Conservation (phyloP, 2,888 invertebrate species). For the Punctoribates punctum region DNA sequence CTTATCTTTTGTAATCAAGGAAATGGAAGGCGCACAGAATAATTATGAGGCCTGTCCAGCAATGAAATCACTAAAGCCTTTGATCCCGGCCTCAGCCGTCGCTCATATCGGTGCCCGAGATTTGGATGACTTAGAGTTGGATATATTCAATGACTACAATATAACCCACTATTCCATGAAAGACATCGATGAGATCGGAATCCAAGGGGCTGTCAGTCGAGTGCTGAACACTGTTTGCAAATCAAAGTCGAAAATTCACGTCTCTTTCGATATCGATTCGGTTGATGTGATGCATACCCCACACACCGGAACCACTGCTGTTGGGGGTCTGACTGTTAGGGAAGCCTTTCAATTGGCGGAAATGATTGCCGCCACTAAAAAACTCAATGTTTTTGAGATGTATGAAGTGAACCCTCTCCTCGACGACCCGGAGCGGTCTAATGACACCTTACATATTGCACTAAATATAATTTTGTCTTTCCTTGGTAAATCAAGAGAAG, state of each 20-base stretch:
- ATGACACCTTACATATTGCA: constrained; percentile 70
- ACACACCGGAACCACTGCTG: constrained; percentile 74
- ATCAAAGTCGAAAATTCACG: constrained; percentile 62
- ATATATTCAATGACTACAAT: constrained; percentile 72
- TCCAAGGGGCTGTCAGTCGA: constrained; percentile 68
- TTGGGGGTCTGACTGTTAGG: constrained; percentile 75
- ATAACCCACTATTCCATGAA: constrained; percentile 79
- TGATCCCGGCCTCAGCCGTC: constrained; percentile 55
- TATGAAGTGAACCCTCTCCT: constrained; percentile 87
- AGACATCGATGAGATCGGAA: constrained; percentile 73
- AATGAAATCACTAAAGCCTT: constrained; percentile 4
- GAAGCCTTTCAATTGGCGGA: constrained; percentile 79
- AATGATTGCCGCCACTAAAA: constrained; percentile 65
- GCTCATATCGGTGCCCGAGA: constrained; percentile 78
- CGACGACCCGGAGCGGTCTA: constrained; percentile 65
- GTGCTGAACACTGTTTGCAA: constrained; percentile 68
- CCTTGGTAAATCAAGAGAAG: constrained; percentile 51
- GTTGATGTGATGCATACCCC: constrained; percentile 79
- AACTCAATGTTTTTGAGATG: constrained; percentile 75
- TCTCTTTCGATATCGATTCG: constrained; percentile 88
- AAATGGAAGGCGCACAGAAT: constrained; percentile 54
- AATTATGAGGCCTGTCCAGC: no score
- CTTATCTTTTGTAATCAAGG: constrained; percentile 71
- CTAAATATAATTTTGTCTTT: constrained; percentile 69
- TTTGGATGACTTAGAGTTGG: constrained; percentile 74